Evolutionary conservation across 2,888 invertebrate species (phyloP).

Genomic region (Mythimna lalbum): DNA sequence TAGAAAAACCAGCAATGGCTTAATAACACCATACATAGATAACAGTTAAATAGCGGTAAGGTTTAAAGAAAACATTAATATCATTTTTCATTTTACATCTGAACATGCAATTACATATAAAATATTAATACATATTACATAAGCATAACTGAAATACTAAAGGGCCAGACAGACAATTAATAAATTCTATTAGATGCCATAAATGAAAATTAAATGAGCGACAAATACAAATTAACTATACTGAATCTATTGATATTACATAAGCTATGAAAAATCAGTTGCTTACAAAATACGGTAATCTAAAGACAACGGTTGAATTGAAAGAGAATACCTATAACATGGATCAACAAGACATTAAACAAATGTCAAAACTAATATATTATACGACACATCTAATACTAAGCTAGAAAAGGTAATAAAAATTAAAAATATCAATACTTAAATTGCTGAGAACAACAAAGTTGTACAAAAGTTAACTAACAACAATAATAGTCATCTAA

Average conservation of each 20-base stretch:
- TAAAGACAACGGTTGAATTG: background rate
- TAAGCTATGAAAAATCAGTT: background rate
- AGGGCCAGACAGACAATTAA: background rate
- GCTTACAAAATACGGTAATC: background rate
- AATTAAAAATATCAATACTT: background rate
- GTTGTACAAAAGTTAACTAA: background rate
- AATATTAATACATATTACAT: background rate
- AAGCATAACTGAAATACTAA: background rate
- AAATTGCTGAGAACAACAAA: background rate
- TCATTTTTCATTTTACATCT: background rate
- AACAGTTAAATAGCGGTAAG: background rate
- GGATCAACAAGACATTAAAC: background rate
- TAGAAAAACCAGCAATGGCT: background rate
- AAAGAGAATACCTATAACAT: background rate
- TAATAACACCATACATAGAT: background rate
- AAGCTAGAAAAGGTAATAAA: background rate
- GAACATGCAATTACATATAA: background rate
- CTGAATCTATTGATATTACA: background rate
- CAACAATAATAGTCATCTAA: background rate
- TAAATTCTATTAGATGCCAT: background rate
- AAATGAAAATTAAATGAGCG: background rate
- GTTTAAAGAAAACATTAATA: background rate
- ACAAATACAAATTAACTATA: background rate
- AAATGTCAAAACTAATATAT: slow-evolving; percentile 1
- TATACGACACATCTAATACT: background rate